Evolutionary conservation across 2,888 invertebrate species (phyloP).

Genomic region (Aricia artaxerxes): DNA sequence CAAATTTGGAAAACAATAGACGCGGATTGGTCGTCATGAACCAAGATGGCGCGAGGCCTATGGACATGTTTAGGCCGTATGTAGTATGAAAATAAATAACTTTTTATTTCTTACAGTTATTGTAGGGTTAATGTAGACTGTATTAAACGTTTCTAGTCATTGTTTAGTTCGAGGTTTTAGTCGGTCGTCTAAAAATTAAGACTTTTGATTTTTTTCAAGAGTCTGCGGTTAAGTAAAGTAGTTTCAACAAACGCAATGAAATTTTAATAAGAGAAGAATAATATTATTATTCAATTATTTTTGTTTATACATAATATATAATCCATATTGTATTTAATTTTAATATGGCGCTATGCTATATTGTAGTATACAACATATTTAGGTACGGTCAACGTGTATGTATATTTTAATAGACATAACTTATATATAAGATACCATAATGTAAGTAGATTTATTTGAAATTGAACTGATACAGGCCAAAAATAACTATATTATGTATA

Average conservation of each 20-base stretch:
- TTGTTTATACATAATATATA: no score
- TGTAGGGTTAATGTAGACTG: conserved; percentile 2
- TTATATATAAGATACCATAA: neutral
- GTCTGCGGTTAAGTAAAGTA: neutral
- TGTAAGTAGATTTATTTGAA: conserved; percentile 32
- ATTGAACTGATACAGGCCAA: conserved; percentile 52
- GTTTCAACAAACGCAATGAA: neutral
- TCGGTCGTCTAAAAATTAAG: conserved; percentile 1
- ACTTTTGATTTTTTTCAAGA: neutral
- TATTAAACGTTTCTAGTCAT: conserved; percentile 26
- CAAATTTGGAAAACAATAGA: conserved; percentile 74
- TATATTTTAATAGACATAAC: conserved; percentile 10
- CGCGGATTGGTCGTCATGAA: conserved; percentile 69
- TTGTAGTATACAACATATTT: neutral
- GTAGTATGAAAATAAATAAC: conserved; percentile 72
- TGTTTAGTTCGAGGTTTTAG: conserved; percentile 23
- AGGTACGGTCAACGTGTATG: neutral
- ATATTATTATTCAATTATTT: no score
- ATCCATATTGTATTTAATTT: no score
- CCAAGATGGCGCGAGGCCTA: conserved; percentile 70
- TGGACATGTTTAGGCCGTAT: conserved; percentile 78
- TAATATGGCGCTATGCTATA: neutral
- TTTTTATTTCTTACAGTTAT: conserved; percentile 51
- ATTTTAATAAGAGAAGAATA: no score
- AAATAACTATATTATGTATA: conserved; percentile 39